A percentile compares a stretch with the other conserved stretches of the same genome.
These are phyloP conservation scores for Nymphalis c-album DNA, from an alignment of 2,888 invertebrate species.

Conservation along the genomic window DNA sequence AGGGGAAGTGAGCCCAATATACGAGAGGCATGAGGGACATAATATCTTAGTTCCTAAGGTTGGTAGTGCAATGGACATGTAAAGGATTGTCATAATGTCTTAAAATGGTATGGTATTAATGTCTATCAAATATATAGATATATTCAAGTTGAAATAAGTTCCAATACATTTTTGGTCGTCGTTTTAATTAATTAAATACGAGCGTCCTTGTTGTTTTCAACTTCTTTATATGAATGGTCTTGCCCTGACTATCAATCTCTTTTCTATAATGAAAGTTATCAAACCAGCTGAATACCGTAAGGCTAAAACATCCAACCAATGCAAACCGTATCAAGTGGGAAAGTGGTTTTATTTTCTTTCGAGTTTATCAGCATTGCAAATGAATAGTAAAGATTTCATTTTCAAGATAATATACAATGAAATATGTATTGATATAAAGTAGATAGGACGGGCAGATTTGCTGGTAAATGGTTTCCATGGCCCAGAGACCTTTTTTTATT, in stretches of 20 bases:
- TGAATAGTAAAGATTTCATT: conserved; percentile 5
- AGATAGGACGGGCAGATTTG: no score
- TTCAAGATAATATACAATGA: conserved; percentile 12
- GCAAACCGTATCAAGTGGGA: conserved; percentile 42
- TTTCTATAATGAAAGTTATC: neutral
- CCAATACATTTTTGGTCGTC: no score
- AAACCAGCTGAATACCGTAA: conserved; percentile 9
- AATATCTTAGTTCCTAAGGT: no score
- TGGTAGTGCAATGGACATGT: no score
- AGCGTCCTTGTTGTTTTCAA: neutral
- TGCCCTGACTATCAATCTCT: neutral
- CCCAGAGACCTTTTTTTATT: no score
- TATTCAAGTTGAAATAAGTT: no score
- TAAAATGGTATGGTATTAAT: no score
- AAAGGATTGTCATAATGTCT: no score
- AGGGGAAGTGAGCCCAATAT: no score
- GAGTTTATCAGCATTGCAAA: conserved; percentile 37
- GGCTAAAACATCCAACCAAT: conserved; percentile 35
- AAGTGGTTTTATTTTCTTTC: conserved; percentile 43
- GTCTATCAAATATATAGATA: no score
- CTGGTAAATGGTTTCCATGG: no score
- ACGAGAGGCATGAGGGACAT: no score
- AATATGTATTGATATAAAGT: neutral
- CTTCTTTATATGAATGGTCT: neutral
- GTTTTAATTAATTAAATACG: neutral